Evolutionary conservation across 2,888 invertebrate genomes (phyloP), one percentile per base, ranked within the genome.

Genomic region (Boloria selene): DNA sequence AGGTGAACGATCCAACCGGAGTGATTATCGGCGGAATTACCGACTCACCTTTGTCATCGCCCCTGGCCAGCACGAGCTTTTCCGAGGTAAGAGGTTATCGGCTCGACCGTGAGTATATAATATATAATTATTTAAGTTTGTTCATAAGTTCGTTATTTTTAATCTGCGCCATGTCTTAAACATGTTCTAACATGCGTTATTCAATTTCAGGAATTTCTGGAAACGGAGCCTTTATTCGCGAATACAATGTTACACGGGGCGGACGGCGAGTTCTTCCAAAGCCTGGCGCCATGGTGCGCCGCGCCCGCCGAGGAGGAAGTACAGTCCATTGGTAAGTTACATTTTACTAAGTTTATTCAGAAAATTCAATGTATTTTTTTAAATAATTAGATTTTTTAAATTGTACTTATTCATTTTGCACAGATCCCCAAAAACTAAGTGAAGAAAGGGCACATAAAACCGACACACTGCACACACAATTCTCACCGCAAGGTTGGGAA

Each of bases 251-350:
- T 84, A 79, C 85, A 86, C 85, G 87, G 87, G 72, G 79, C 89
- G 89, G 88, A 93, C 90, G 93, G 90, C 93, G 95, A 95, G 88
- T 93, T 94, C 90, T 95, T 95, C 92, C 94, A 94, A 93, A 95
- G 95, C 90, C 93, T 95, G 86, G 93, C 90, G 80, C 87, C 87
- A 76, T 94, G 93, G 93, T 94, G 94, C 86, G 91, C 85, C 81
- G 86, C 83, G 82, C 91, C 86, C 86, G 88, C 84, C 82, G 92
- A 85, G 90, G 89, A 85, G 84, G 89, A 78, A 84, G 83, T 79
- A 87, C 91, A 83, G 86, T 87, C 83, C 85, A 90, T 83, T 92
- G 92, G 92, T 91, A 72, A 86, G 85, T 70, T 52, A 56, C 1
- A 26, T 38, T 45, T 55, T 13, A 14, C 47, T 38, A 0, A 2